These are phyloP conservation scores for Tipula vernalis DNA, from an alignment of 2,888 invertebrate species.

Conservation along the genomic window DNA sequence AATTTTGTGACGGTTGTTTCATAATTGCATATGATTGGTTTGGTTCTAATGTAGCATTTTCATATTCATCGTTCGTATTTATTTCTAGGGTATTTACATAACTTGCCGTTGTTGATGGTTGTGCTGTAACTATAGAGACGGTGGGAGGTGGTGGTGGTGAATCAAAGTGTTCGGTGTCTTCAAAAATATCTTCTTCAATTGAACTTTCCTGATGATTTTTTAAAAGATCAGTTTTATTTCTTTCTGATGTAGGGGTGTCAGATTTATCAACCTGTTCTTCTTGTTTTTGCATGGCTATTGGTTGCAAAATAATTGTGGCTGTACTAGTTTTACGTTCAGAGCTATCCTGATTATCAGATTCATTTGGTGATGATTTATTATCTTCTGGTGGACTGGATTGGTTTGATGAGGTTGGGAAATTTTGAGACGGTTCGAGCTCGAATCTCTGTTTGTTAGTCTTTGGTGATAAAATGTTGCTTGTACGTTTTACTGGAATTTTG, in stretches of 20 bases:
- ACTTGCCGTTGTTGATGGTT: background rate
- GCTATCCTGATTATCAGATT: background rate
- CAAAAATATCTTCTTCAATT: slow-evolving; percentile 4
- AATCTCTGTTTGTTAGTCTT: background rate
- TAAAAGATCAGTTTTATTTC: background rate
- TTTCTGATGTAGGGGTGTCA: background rate
- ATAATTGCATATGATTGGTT: background rate
- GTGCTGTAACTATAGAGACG: background rate
- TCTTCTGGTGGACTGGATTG: background rate
- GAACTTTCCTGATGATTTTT: background rate
- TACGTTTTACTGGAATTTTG: background rate
- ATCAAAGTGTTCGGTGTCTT: background rate
- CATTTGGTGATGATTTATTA: background rate
- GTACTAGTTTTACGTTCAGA: background rate
- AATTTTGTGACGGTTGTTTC: slow-evolving; percentile 27
- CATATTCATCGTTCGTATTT: background rate
- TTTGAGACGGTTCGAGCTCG: background rate
- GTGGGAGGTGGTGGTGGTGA: background rate
- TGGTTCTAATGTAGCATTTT: background rate
- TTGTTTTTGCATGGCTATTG: background rate
- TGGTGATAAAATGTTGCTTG: background rate
- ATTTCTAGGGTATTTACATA: background rate
- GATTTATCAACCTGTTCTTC: background rate
- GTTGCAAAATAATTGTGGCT: background rate
- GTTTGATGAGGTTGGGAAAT: background rate